Conservation (phyloP, 1,140 invertebrate genomes). For the Halictus rubicundus region DNA sequence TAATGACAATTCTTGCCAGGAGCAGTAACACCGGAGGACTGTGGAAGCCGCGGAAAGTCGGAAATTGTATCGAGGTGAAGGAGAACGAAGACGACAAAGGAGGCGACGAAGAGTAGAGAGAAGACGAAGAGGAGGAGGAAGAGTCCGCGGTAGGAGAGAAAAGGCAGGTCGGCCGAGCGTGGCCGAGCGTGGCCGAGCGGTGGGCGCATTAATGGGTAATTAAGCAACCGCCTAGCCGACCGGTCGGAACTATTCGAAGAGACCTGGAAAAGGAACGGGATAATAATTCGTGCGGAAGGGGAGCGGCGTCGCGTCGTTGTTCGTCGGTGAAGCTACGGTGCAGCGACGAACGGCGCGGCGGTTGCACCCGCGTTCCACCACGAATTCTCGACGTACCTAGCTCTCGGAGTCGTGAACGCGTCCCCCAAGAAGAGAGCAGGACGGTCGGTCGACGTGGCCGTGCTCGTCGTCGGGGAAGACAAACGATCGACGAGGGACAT, state of each 20-base stretch:
- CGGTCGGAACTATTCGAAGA: constrained; percentile 49
- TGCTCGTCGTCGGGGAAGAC: constrained; percentile 56
- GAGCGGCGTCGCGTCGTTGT: constrained; percentile 9
- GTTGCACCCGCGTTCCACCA: constrained; percentile 48
- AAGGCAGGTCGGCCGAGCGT: not conserved
- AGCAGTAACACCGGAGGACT: too few species aligned
- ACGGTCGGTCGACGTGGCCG: constrained; percentile 33
- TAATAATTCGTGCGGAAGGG: constrained; percentile 59
- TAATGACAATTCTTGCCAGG: too few species aligned
- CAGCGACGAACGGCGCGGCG: not conserved
- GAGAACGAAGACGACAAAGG: not conserved
- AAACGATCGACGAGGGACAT: constrained; percentile 66
- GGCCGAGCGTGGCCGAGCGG: constrained; percentile 12
- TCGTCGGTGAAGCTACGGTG: not conserved
- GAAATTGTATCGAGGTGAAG: too few species aligned
- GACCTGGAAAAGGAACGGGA: constrained; percentile 50
- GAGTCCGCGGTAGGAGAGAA: constrained; percentile 5
- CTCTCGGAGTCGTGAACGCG: constrained; percentile 16
- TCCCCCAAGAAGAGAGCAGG: not conserved
- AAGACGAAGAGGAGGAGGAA: not conserved
- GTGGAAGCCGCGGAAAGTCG: not conserved
- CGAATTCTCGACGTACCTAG: constrained; percentile 63
- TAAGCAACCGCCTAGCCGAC: constrained; percentile 49
- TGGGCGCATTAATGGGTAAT: constrained; percentile 62
- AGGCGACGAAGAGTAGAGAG: too few species aligned